phyloP scores from a whole-genome alignment of 2,888 invertebrate species.

The Heteromurus nitidus region DNA sequence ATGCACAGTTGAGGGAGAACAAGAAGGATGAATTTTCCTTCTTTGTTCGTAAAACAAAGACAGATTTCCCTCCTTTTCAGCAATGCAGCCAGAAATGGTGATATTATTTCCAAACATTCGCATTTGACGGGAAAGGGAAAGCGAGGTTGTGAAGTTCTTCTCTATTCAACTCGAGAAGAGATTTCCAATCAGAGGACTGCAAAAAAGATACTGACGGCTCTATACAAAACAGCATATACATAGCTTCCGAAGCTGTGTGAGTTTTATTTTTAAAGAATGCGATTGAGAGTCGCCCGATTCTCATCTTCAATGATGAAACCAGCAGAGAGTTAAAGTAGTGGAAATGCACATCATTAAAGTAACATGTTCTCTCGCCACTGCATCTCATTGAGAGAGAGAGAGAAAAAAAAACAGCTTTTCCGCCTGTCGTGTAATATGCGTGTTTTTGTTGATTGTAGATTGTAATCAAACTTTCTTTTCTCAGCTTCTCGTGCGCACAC shows the following conservation, averaged over 20 bases:
- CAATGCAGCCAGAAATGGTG: not conserved
- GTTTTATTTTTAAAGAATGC: too few species aligned
- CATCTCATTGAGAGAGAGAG: too few species aligned
- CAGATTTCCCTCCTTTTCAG: not conserved
- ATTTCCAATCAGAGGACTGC: constrained; percentile 47
- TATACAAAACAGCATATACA: too few species aligned
- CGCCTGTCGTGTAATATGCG: not conserved
- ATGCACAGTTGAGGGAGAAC: constrained; percentile 6
- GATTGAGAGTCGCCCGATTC: too few species aligned
- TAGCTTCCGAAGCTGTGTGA: too few species aligned
- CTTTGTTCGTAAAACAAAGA: constrained; percentile 30
- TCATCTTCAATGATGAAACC: not conserved
- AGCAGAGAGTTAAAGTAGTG: not conserved
- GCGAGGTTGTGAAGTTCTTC: not conserved
- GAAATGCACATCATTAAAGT: not conserved
- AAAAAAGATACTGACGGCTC: constrained; percentile 45
- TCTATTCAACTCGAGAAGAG: not conserved
- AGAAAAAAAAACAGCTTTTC: too few species aligned
- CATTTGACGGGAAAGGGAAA: too few species aligned
- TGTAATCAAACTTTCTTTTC: constrained; percentile 18
- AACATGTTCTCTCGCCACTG: not conserved
- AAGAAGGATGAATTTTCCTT: constrained; percentile 1
- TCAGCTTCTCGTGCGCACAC: not conserved
- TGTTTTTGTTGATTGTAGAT: constrained; percentile 9
- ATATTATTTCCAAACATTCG: too few species aligned